Base-by-base conservation (phyloP, 1,140 invertebrate species). In the Kradibia gibbosae region DNA sequence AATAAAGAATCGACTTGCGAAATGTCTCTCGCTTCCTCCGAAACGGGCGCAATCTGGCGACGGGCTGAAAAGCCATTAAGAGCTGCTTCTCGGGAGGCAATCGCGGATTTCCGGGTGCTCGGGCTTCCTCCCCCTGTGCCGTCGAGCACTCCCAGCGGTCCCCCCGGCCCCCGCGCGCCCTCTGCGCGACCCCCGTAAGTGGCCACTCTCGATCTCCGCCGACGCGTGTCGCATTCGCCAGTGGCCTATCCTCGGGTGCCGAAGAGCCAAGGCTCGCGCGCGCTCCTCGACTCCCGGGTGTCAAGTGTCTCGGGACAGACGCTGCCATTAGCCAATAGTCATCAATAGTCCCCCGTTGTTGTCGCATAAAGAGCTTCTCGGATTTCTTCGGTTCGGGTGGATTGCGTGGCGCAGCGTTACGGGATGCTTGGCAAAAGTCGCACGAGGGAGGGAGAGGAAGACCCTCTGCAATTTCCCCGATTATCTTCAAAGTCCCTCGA, bases 91-190 rank as follows among this genome's bases (percentile, higher is more conserved):
- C 10, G 48, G 3, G 15, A 42, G 25, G 67, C 62, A 70, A 57
- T 73, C 55, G 80, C 80, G 80, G 80, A 76, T 81, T 81, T 81
- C 80, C 80, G 80, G 80, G 39, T 76, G 39, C 70, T 31, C 31
- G 15, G 17, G 17, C 0, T 34, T 60, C 45, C 22, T 50, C 25
- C 22, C 17, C 42, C 71, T 57, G 4, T 10, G 31, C 65, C 60
- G 31, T 70, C 25, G 25, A 70, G 39, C 65, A 39, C 28, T 39
- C 31, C 31, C 45, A n/a, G n/a, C n/a, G n/a, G 25, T 34, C 25
- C 10, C 10, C 36, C 71, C 48, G 22, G 8, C 39, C 28, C 28
- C 45, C 31, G 31, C 15, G 17, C 3, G 28, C 25, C 48, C 25
- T 28, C 39, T 42, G n/a, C 48, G 7, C 48, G 7, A 31, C 77